Evolutionary conservation across 1,140 invertebrate genomes (phyloP), one percentile per base, ranked within the genome.

Genomic region (Campoletis sonorensis): DNA sequence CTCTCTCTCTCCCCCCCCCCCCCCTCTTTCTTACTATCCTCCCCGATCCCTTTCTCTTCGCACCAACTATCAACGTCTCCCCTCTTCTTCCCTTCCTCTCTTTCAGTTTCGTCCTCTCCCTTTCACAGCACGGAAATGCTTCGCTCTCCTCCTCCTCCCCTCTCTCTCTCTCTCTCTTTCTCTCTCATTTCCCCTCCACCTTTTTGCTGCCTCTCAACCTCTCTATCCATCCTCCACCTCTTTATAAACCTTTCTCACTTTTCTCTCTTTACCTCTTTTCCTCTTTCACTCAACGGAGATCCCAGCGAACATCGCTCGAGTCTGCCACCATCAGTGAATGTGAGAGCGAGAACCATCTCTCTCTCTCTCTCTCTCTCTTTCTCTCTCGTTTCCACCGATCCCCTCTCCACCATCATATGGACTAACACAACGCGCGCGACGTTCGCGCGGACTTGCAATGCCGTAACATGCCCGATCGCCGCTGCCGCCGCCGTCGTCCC

Each of bases 381-480:
- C 2, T 33, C 7, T 7, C 30, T 2, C 30, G n/a, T 33, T 33
- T 33, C 30, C 30, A 4, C 21, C 21, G 2, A 0, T 1, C 54
- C 54, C 21, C 54, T n/a, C 21, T 7, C 54, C 54, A 21, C 5
- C 21, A 1, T 23, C 15, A 58, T 58, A 58, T 58, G 80, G 73
- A 75, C 75, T 82, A 67, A 77, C 27, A 75, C 49, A 83, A 70
- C 73, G 83, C 58, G 79, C 67, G 83, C 85, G 23, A 23, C 37
- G 40, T 49, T 45, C 37, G 70, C 70, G 70, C 37, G 70, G 89
- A 90, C 85, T 89, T 90, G 90, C 89, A 90, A 90, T 92, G 90
- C 90, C 89, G 90, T 92, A 92, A 92, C 89, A 89, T 87, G 88
- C 86, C 85, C 87, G 86, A 88, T 84, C 85, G 85, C 77, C 86